Evolutionary conservation across 2,797 vertebrate genomes (phyloP), one percentile per base, ranked within the genome.

Genomic region (Rhincodon typus): DNA sequence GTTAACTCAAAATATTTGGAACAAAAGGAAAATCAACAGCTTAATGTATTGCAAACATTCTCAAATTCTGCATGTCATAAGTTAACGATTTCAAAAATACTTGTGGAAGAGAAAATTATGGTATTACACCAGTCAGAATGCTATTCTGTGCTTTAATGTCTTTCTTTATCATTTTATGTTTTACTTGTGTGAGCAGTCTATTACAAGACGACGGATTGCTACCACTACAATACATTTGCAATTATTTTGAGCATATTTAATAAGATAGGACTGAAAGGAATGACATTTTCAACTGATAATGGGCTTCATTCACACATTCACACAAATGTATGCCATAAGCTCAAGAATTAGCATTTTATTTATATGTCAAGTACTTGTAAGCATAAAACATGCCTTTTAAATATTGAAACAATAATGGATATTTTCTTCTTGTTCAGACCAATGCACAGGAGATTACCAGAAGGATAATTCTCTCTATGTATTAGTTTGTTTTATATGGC

Each of bases 371-470:
- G 21, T 38, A 25, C 62, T 42, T 42, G 62, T 12, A 69, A 69
- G 21, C n/a, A 93, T 93, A 67, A 93, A 69, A 69, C 69, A 42
- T 42, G 23, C 82, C 82, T 93, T 93, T 93, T 93, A 93, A 93
- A 93, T 69, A 42, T 93, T 69, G 30, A 74, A 53, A 50, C 70
- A 95, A 77, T 77, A 57, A 34, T 50, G 27, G 46, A 95, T 34
- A 21, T 34, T 74, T 72, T 94, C 7, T 72, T 57, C 12, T 95
- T 53, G 69, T 30, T 34, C 30, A 95, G 30, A 2, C 70, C 30
- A 77, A 74, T 70, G 67, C 38, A 57, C 94, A 53, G 94, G 42
- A 94, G 46, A 50, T 95, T 74, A 77, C 70, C 70, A 53, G 30
- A 74, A 53, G 17, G 2, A 3, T 77, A 77, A 95, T 95, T 95